Evolutionary conservation across 1,140 invertebrate species (phyloP).

Genomic region (Pogonomyrmex barbatus): DNA sequence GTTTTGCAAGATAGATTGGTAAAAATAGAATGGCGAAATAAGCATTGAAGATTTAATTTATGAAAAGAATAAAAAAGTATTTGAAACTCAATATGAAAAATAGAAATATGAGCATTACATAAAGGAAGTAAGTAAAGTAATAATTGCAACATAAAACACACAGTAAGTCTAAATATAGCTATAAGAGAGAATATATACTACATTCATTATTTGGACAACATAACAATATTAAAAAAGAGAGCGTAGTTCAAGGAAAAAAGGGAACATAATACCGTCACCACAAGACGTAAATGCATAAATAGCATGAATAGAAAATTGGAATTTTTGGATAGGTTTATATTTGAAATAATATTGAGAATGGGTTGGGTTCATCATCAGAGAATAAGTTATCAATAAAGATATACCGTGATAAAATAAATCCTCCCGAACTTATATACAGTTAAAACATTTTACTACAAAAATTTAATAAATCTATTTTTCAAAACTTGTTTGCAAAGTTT

Average conservation of each 20-base stretch:
- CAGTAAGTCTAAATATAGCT: slow-evolving; percentile 73
- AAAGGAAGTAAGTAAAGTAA: slow-evolving; percentile 56
- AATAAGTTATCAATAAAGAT: slow-evolving; percentile 41
- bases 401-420: slow-evolving; percentile 25
- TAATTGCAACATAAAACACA: slow-evolving; percentile 69
- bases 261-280: slow-evolving; percentile 79
- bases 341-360: slow-evolving; percentile 64
- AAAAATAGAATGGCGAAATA: slow-evolving; percentile 42
- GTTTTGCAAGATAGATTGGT: slow-evolving; percentile 6
- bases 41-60: slow-evolving; percentile 38
- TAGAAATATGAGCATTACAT: slow-evolving; percentile 28
- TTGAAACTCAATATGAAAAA: slow-evolving; percentile 56
- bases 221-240: slow-evolving; percentile 68
- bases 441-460: not conserved
- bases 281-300: slow-evolving; percentile 76
- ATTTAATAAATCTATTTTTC: slow-evolving; percentile 15
- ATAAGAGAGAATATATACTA: slow-evolving; percentile 69
- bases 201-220: slow-evolving; percentile 68
- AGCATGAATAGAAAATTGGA: slow-evolving; percentile 62
- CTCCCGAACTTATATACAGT: not conserved
- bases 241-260: slow-evolving; percentile 73
- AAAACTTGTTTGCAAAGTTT: not conserved
- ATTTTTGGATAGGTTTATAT: slow-evolving; percentile 56
- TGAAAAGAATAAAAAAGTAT: slow-evolving; percentile 62
- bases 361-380: slow-evolving; percentile 63